Conservation (phyloP, 1,140 invertebrate genomes). For the Spodoptera frugiperda region DNA sequence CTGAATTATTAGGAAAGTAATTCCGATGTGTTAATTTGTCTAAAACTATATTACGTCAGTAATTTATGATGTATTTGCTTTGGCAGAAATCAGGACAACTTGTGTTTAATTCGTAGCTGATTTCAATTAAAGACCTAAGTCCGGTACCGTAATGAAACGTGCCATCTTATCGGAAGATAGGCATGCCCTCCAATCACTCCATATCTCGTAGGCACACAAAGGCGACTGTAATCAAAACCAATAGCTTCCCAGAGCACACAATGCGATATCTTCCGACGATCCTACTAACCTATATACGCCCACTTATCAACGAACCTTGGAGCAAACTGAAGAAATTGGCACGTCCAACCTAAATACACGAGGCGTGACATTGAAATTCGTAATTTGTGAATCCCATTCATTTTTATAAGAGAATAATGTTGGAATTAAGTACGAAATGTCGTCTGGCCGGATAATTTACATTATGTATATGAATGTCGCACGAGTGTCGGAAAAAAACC, state of each 20-base stretch:
- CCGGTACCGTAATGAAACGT: neutral
- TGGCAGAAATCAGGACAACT: no score
- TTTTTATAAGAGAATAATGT: slow-evolving; percentile 52
- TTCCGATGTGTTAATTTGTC: neutral
- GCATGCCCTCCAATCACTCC: slow-evolving; percentile 18
- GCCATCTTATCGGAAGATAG: slow-evolving; percentile 20
- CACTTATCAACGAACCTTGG: slow-evolving; percentile 56
- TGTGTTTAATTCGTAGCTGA: no score
- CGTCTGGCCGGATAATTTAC: slow-evolving; percentile 49
- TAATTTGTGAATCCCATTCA: slow-evolving; percentile 62
- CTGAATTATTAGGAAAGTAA: neutral
- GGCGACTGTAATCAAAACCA: slow-evolving; percentile 37
- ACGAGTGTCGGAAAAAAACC: slow-evolving; percentile 34
- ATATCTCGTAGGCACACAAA: slow-evolving; percentile 32
- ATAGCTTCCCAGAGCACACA: slow-evolving; percentile 31
- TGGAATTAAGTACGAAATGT: slow-evolving; percentile 40
- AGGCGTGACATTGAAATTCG: slow-evolving; percentile 50
- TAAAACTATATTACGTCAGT: neutral
- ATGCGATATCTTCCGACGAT: slow-evolving; percentile 36
- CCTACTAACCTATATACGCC: slow-evolving; percentile 55
- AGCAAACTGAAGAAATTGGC: slow-evolving; percentile 54
- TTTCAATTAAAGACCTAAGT: neutral
- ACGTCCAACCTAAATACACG: slow-evolving; percentile 49
- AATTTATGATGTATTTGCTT: no score
- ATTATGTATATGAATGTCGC: slow-evolving; percentile 24